Evolutionary conservation across 2,113 vertebrate genomes (phyloP).

Genomic region (Phalacrocorax carbo): DNA sequence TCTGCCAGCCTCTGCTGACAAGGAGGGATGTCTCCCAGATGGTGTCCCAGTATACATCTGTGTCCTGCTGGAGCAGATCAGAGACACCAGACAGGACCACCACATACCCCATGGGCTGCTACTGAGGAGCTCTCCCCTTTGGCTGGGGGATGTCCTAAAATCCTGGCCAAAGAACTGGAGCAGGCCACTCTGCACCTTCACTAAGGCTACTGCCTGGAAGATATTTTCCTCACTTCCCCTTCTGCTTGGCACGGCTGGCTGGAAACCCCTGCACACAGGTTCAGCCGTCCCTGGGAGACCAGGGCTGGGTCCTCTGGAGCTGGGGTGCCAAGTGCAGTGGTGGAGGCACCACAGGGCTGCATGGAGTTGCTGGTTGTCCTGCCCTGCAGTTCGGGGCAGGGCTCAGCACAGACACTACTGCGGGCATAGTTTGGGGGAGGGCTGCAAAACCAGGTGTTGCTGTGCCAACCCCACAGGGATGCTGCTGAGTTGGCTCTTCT

Average conservation of each 20-base stretch:
- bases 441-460: background rate
- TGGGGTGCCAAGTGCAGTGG: fast-evolving
- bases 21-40: background rate
- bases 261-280: fast-evolving
- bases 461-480: background rate
- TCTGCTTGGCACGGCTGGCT: background rate
- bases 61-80: background rate
- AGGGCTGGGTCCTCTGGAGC: background rate
- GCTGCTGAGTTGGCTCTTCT: background rate
- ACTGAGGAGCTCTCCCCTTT: background rate
- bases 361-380: background rate
- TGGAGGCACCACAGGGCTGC: fast-evolving
- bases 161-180: background rate
- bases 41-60: background rate
- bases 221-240: background rate
- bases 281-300: fast-evolving
- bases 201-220: background rate
- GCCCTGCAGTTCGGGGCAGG: background rate
- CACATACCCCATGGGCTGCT: background rate
- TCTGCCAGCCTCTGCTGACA: background rate
- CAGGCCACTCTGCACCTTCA: background rate
- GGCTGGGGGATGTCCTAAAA: background rate
- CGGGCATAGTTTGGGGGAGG: background rate
- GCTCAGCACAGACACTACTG: background rate
- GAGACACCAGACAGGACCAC: background rate